Base-by-base conservation (phyloP, 2,888 invertebrate genomes). In the Strigamia maritima region DNA sequence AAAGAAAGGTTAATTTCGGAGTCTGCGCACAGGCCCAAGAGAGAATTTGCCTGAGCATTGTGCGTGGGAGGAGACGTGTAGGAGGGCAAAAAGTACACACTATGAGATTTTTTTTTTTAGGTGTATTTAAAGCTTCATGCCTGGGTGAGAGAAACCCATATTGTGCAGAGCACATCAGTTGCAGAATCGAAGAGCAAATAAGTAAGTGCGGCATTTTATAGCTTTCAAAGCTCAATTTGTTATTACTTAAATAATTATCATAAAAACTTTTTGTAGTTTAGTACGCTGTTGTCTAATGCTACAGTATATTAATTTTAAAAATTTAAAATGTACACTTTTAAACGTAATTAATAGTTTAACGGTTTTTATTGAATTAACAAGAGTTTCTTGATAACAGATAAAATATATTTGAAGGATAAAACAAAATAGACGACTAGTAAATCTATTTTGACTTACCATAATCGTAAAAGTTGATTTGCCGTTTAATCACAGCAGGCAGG, bases 31-130 rank as follows among this genome's bases (percentile, higher is more conserved):
- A 26, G 70, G 12, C 26, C 10, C 12, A 70, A 35, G 28, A n/a
- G 28, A 26, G 28, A 28, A 70, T 28, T 70, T 70, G n/a, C 26
- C 70, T 70, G 70, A 70, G 70, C 70, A 70, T 70, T 70, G 26
- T 70, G 70, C 70, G 70, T 70, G 28, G 70, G 70, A 26, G 70
- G 70, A 70, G 70, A 16, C 28, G 70, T 70, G 70, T 70, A 28
- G 70, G 70, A 70, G 70, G 70, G 26, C 28, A 70, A 70, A 70
- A 70, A 70, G 26, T 70, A 70, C 70, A 60, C 60, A 14, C 1
- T 28, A 70, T 70, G 70, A 28, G 70, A 70, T 70, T 35, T 35
- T n/a, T 31, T 35, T n/a, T 31, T 35, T 35, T 35, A 14, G 70
- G 70, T 16, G 70, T 70, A 70, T 70, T 70, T 70, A 70, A 70